These are phyloP conservation scores for Gallinago undulata DNA, from an alignment of 2,113 vertebrate genomes.

Conservation along the genomic window DNA sequence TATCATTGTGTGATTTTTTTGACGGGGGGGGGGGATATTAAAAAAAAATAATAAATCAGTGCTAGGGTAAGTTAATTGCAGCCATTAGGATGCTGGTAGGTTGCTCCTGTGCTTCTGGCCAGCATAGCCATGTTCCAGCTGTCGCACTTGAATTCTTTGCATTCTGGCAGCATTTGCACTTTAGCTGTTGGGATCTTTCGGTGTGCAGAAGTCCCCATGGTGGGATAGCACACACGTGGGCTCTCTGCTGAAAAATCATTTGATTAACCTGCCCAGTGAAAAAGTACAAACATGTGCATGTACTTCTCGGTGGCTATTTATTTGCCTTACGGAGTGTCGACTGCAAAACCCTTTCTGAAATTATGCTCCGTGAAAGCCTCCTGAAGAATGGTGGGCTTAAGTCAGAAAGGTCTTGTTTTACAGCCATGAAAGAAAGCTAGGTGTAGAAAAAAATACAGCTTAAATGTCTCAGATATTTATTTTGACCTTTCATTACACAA, in stretches of 20 bases:
- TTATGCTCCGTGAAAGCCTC: neutral
- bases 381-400: neutral
- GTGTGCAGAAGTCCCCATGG: neutral
- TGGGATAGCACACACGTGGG: neutral
- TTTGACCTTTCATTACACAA: neutral
- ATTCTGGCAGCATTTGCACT: neutral
- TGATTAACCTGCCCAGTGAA: fast-evolving
- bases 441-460: neutral
- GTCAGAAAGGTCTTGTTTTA: slow-evolving; percentile 31
- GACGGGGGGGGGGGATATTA: neutral
- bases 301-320: neutral
- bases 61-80: neutral
- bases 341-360: neutral
- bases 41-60: neutral
- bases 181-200: neutral
- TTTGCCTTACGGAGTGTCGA: neutral
- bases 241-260: neutral
- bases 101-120: neutral
- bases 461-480: slow-evolving; percentile 37
- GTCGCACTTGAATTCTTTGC: neutral
- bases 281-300: neutral
- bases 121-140: neutral
- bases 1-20: neutral
- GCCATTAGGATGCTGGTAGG: neutral
- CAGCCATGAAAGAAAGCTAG: neutral